Evolutionary conservation across 2,888 invertebrate species (phyloP), one percentile per base, ranked within the genome.

Genomic region (Hirtodrosophila histrioides): DNA sequence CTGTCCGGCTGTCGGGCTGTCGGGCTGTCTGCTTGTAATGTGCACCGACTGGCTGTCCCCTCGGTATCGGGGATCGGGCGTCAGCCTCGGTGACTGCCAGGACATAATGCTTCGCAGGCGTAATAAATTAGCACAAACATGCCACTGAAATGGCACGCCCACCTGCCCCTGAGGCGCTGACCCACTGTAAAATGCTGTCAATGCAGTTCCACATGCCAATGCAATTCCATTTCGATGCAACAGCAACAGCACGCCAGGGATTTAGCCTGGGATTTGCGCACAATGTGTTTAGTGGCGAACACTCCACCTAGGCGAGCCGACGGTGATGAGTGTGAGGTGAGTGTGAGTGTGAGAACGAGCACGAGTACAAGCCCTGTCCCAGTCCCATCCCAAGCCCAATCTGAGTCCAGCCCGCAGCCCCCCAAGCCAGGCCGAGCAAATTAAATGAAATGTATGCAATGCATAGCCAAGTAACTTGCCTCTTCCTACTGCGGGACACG

Each of bases 41-140:
- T 55, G 63, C 54, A 55, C 44, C 51, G 58, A 70, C 61, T n/a
- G 31, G 31, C 36, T 11, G 31, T 46, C 84, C 80, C 58, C 10
- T 57, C 43, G 74, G 84, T 66, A 63, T 56, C 31, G 33, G 43
- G 60, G 35, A 45, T 6, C 33, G 51, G 71, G 75, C 67, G 70
- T 62, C 53, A 61, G 61, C 60, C 44, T 69, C 43, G 67, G 49
- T 67, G 61, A 50, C 69, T 41, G 54, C 49, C 27, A 31, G 31
- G 9, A 31, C 75, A 73, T 73, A 69, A 85, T 74, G 71, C 70
- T 77, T 84, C 87, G 71, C 83, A 82, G 83, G 88, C 77, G 88
- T 70, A 88, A 84, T 88, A 84, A 87, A 84, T 84, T 88, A 87
- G 83, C 77, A 85, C 83, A 87, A 84, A 84, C 83, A 83, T 85